Percentiles rank a stretch among this genome's conserved stretches.
Conservation (phyloP, 1,140 invertebrate genomes). For the Schlechtendalia chinensis region DNA sequence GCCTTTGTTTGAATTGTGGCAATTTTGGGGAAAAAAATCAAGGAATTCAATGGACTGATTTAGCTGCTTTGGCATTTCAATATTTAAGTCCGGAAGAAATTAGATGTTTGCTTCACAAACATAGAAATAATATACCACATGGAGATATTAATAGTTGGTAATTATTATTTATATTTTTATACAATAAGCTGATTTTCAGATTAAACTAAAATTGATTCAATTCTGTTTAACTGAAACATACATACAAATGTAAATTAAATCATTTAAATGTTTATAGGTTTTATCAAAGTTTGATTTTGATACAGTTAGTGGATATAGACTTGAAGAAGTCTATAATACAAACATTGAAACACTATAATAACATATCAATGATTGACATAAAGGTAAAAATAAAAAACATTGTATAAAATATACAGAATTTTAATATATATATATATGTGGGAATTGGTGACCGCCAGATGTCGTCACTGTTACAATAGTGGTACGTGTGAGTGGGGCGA, state of each 20-base stretch:
- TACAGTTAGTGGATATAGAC: neutral
- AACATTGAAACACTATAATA: slow-evolving; percentile 29
- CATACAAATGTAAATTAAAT: neutral
- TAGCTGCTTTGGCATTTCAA: slow-evolving; percentile 55
- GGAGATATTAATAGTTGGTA: slow-evolving; percentile 45
- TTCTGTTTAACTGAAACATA: neutral
- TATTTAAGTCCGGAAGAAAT: slow-evolving; percentile 55
- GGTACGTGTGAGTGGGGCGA: too few species aligned
- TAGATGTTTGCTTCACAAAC: slow-evolving; percentile 55
- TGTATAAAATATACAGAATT: neutral
- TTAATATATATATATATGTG: neutral
- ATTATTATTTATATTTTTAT: slow-evolving; percentile 3
- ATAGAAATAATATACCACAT: slow-evolving; percentile 55
- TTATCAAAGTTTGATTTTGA: slow-evolving; percentile 45
- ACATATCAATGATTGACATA: neutral
- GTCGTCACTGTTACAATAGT: too few species aligned
- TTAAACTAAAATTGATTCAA: neutral
- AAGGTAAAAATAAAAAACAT: neutral
- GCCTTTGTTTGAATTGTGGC: slow-evolving; percentile 56
- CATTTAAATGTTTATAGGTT: slow-evolving; percentile 30
- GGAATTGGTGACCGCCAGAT: too few species aligned
- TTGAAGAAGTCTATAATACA: neutral
- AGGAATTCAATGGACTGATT: slow-evolving; percentile 55
- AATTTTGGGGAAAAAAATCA: slow-evolving; percentile 52
- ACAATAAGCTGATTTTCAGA: neutral